phyloP scores from a whole-genome alignment of 2,888 invertebrate genomes.

The Acleris holmiana region DNA sequence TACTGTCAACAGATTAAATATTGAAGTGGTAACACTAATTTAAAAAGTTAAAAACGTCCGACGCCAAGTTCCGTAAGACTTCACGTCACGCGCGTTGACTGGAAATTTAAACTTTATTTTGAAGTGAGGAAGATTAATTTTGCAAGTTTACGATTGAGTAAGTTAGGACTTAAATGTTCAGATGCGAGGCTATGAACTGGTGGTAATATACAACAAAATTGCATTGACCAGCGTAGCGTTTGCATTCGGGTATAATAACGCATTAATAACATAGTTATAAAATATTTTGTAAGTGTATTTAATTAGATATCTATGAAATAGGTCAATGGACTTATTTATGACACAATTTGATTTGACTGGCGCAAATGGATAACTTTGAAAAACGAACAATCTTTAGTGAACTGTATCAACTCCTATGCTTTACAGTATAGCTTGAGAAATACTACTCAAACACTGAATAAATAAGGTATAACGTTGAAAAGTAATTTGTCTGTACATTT shows the following conservation, averaged over 20 bases:
- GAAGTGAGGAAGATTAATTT: background rate
- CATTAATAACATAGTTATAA: background rate
- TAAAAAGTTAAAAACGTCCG: slow-evolving; percentile 13
- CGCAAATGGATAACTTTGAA: background rate
- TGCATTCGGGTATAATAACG: background rate
- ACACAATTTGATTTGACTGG: slow-evolving; percentile 4
- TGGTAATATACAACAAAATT: background rate
- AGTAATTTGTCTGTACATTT: too few species aligned
- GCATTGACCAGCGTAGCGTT: background rate
- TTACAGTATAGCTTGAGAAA: too few species aligned
- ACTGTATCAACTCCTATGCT: too few species aligned
- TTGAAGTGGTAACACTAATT: slow-evolving; percentile 30
- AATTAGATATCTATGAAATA: slow-evolving; percentile 14
- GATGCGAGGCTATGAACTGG: background rate
- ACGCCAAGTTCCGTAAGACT: slow-evolving; percentile 1
- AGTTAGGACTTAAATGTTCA: background rate
- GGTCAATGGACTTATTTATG: slow-evolving; percentile 22
- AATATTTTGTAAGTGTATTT: background rate
- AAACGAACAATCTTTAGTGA: too few species aligned
- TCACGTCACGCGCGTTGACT: background rate
- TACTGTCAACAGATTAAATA: slow-evolving; percentile 34
- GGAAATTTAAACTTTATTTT: slow-evolving; percentile 1
- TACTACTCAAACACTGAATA: too few species aligned
- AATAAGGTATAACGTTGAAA: too few species aligned
- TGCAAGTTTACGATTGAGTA: background rate